Conservation (phyloP, 2,888 invertebrate genomes). For the Hermaeophaga mercurialis region DNA sequence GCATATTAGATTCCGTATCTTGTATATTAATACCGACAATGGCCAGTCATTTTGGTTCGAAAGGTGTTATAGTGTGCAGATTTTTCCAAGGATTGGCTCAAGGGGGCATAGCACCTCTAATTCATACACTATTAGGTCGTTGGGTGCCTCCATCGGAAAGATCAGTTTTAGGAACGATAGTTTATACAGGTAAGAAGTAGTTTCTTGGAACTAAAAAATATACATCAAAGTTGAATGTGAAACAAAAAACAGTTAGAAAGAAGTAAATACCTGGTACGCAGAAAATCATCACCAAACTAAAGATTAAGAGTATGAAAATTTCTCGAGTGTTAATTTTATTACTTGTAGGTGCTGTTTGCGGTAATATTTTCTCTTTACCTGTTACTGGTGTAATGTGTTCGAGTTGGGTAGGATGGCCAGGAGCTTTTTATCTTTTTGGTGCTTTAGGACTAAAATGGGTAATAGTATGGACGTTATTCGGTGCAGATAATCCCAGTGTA, state of each 20-base stretch:
- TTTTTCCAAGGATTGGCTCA: slow-evolving; percentile 76
- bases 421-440: slow-evolving; percentile 78
- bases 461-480: slow-evolving; percentile 65
- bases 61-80: slow-evolving; percentile 67
- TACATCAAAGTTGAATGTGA: no score
- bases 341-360: slow-evolving; percentile 72
- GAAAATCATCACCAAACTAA: no score
- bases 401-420: slow-evolving; percentile 75
- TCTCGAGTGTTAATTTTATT: slow-evolving; percentile 5
- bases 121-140: slow-evolving; percentile 74
- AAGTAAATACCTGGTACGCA: no score
- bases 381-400: slow-evolving; percentile 75
- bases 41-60: slow-evolving; percentile 67
- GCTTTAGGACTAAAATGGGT: slow-evolving; percentile 67
- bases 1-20: slow-evolving; percentile 66
- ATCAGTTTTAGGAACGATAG: slow-evolving; percentile 69
- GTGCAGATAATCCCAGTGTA: slow-evolving; percentile 68
- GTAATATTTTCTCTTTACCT: slow-evolving; percentile 78
- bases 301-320: no score
- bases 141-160: slow-evolving; percentile 76
- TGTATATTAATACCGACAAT: slow-evolving; percentile 72
- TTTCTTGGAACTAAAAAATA: no score
- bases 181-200: slow-evolving; percentile 65
- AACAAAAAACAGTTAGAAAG: no score
- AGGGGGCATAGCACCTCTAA: slow-evolving; percentile 73